A percentile compares a stretch with the other conserved stretches of the same genome.
phyloP scores from a whole-genome alignment of 2,113 vertebrate species.

The Ranitomeya variabilis region DNA sequence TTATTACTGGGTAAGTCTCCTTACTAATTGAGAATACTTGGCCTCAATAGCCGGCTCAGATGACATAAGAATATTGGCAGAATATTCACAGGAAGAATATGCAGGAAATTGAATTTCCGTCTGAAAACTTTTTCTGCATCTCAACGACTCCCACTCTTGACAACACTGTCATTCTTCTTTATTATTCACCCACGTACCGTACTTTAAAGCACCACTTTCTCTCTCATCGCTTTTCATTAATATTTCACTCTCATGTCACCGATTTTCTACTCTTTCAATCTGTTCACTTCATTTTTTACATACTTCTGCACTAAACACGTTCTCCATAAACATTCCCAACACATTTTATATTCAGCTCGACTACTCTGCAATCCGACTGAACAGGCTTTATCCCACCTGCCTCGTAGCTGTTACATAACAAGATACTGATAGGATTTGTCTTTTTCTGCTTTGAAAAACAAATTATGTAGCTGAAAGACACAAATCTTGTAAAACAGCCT shows the following conservation, averaged over 20 bases:
- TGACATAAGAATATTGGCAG: not conserved
- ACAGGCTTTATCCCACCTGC: not conserved
- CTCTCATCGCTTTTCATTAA: constrained; percentile 24
- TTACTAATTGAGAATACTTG: not conserved
- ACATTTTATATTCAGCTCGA: not conserved
- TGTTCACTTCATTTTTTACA: not conserved
- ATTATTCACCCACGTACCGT: constrained; percentile 32
- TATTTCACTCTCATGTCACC: constrained; percentile 3
- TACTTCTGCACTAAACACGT: not conserved
- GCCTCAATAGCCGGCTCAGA: not conserved
- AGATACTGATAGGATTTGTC: not conserved
- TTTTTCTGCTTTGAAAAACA: not conserved
- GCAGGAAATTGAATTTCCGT: constrained; percentile 35
- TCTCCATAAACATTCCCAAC: not conserved
- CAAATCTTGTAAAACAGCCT: not conserved
- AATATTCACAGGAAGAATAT: not conserved
- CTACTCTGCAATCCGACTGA: not conserved
- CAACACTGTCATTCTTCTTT: constrained; percentile 3
- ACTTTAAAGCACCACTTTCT: constrained; percentile 9
- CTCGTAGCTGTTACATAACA: not conserved
- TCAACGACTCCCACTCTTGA: constrained; percentile 32
- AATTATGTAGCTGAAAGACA: not conserved
- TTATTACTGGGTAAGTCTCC: not conserved
- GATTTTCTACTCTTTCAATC: constrained; percentile 15
- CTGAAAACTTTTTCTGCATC: constrained; percentile 21